Base-by-base conservation (phyloP, 1,140 invertebrate genomes). In the Trichogramma pretiosum region DNA sequence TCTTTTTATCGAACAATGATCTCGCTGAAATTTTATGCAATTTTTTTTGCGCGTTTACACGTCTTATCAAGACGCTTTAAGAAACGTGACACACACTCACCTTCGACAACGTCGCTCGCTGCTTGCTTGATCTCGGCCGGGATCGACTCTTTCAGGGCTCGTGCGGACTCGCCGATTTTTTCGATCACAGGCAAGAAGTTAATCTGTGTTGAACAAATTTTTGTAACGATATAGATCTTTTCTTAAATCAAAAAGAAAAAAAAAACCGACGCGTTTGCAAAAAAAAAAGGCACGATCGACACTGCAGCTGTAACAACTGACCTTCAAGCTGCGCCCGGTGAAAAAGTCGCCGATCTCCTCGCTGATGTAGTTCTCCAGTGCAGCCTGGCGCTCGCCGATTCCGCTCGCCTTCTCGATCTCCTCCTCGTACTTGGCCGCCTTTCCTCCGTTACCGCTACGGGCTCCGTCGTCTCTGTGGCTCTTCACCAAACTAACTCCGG, bases 281-380 rank as follows among this genome's bases (percentile, higher is more conserved):
- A 17, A 16, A 23, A 46, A 21, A 17, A 45, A 47, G 23, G 14
- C 2, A 22, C 3, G 34, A 40, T 8, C 9, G 28, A 14, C 38
- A 24, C 21, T 19, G 21, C 16, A 22, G 11, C 16, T 38, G 33
- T 36, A n/a, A 13, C 10, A 42, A 57, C 43, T 62, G 58, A 72
- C 70, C 62, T 58, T 67, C 21, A 72, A 52, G 45, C 75, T 78
- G 42, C 79, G 72, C 58, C 78, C 77, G 38, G 70, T 67, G 34
- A 82, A 70, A 67, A 82, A 80, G 24, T 72, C 72, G 43, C 66
- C 65, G 22, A 72, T 70, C 47, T 75, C 73, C 17, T 74, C 71
- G 48, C 72, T 61, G 40, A 81, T 67, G 48, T 78, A 83, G 52
- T 72, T 75, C 58, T 81, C 78, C 38, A 83, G 65, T 46, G 75